Conservation (phyloP, 64 coral and sea anemone species). For the Acropora tenuis region DNA sequence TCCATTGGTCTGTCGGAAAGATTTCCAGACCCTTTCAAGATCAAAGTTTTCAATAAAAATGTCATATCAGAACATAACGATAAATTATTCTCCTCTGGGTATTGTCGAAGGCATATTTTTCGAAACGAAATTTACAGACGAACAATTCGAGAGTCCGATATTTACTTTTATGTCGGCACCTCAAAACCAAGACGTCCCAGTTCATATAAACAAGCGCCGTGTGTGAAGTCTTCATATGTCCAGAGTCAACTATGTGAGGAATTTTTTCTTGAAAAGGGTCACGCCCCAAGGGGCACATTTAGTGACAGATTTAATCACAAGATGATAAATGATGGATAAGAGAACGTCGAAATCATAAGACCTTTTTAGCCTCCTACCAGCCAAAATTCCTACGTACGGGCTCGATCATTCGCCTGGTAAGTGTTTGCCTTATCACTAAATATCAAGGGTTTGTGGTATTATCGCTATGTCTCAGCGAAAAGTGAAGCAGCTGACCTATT, state of each 20-base stretch:
- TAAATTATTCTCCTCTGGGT: no score
- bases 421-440: neutral
- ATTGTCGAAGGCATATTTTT: no score
- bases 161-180: no score
- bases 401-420: neutral
- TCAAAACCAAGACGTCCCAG: no score
- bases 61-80: no score
- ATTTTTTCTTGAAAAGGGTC: conserved; percentile 11
- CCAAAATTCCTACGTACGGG: neutral
- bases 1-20: no score
- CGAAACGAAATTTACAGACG: no score
- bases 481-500: neutral
- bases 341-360: neutral
- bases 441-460: neutral
- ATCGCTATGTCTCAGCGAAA: neutral
- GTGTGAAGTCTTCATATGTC: neutral
- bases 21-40: no score
- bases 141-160: no score
- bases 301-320: conserved; percentile 11
- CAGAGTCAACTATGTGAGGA: neutral
- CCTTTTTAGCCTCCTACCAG: neutral
- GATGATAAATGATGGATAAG: neutral
- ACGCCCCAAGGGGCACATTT: neutral
- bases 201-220: no score
- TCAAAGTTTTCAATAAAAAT: no score